phyloP scores from a whole-genome alignment of 1,140 invertebrate genomes.

The Anastrepha ludens region DNA sequence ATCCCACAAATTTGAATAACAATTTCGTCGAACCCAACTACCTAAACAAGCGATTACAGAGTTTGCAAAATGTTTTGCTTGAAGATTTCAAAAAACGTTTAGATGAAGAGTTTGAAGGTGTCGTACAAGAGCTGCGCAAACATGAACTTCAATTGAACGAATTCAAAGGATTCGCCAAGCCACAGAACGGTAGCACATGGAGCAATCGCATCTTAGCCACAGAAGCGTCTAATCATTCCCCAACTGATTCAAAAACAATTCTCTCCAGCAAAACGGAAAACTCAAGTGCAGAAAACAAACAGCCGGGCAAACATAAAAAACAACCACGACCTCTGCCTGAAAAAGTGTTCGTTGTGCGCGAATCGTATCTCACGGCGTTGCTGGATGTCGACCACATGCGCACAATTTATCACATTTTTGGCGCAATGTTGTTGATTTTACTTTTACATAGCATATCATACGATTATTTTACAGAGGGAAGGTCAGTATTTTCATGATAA shows the following conservation, averaged over 20 bases:
- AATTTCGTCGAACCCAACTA: conserved; percentile 57
- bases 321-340: conserved; percentile 51
- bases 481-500: conserved; percentile 77
- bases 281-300: background rate
- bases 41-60: conserved; percentile 65
- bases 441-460: conserved; percentile 82
- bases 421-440: conserved; percentile 85
- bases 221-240: conserved; percentile 57
- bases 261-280: background rate
- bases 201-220: conserved; percentile 62
- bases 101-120: conserved; percentile 66
- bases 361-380: conserved; percentile 86
- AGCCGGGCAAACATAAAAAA: conserved; percentile 18
- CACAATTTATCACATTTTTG: conserved; percentile 89
- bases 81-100: conserved; percentile 66
- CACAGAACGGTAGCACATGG: conserved; percentile 61
- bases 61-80: conserved; percentile 64
- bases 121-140: conserved; percentile 68
- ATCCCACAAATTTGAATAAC: background rate
- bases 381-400: conserved; percentile 86
- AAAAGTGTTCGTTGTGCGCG: conserved; percentile 79
- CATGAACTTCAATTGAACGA: conserved; percentile 67
- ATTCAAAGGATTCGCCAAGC: conserved; percentile 64
- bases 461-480: conserved; percentile 84
- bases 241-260: conserved; percentile 54